A percentile compares a stretch with the other conserved stretches of the same genome.
Conservation (phyloP, 2,113 vertebrate genomes). For the Danionella cerebrum region DNA sequence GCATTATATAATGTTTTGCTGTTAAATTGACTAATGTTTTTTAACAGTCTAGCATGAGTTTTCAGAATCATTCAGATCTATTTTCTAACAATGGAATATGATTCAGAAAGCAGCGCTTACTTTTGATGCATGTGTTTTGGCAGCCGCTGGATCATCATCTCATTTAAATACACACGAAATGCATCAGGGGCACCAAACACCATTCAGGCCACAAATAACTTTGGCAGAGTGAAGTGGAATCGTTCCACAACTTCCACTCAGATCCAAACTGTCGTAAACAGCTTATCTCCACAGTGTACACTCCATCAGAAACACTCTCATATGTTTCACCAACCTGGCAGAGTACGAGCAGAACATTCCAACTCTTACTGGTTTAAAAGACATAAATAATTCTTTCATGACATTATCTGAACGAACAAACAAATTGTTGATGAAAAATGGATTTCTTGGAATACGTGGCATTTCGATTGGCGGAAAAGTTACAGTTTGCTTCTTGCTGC, state of each 20-base stretch:
- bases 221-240: neutral
- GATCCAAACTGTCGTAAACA: neutral
- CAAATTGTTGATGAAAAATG: no score
- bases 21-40: no score
- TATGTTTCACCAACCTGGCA: neutral
- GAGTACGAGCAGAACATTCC: neutral
- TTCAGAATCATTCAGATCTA: no score
- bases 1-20: no score
- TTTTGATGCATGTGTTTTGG: neutral
- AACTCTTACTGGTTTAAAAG: neutral
- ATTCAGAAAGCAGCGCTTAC: neutral
- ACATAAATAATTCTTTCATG: neutral
- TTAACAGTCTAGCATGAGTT: no score
- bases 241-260: neutral
- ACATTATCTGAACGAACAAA: no score
- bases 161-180: constrained; percentile 7
- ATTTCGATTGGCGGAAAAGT: no score
- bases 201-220: constrained; percentile 20
- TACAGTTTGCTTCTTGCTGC: no score
- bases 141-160: neutral
- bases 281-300: neutral
- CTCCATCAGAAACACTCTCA: neutral
- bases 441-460: no score
- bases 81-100: no score
- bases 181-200: neutral